phyloP scores from a whole-genome alignment of 2,888 invertebrate species.

The Alcis repandata region DNA sequence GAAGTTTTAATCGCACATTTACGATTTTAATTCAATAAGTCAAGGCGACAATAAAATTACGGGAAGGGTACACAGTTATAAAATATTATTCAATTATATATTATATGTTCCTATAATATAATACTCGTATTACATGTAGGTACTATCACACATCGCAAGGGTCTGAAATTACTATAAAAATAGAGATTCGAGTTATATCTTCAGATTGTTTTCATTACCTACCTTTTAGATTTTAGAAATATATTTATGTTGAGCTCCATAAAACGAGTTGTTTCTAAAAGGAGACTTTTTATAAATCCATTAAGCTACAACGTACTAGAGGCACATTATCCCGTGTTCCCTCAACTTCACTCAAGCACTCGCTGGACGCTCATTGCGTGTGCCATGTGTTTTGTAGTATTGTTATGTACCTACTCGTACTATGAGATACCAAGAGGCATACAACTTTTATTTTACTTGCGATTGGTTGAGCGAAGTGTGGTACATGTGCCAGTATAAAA shows the following conservation, averaged over 20 bases:
- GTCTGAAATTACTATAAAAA: constrained; percentile 16
- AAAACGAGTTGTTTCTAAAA: background rate
- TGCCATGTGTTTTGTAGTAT: too few relatives aligned
- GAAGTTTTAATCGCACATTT: background rate
- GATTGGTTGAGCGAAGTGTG: too few relatives aligned
- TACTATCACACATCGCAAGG: constrained; percentile 18
- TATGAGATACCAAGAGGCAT: too few relatives aligned
- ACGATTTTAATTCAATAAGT: background rate
- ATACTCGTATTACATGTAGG: background rate
- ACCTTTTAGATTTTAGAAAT: background rate
- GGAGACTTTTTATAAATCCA: background rate
- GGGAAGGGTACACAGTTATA: background rate
- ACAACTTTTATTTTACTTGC: too few relatives aligned
- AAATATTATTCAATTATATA: background rate
- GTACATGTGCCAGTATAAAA: too few relatives aligned
- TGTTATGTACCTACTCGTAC: too few relatives aligned
- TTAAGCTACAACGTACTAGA: too few relatives aligned
- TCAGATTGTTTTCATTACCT: background rate
- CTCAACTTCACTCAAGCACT: too few relatives aligned
- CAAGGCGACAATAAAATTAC: background rate
- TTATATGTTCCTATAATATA: background rate
- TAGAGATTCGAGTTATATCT: constrained; percentile 11
- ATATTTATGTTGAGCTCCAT: background rate
- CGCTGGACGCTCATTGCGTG: too few relatives aligned
- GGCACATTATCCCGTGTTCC: too few relatives aligned